phyloP scores from a whole-genome alignment of 2,797 vertebrate species.

The Phalloptychus januarius region DNA sequence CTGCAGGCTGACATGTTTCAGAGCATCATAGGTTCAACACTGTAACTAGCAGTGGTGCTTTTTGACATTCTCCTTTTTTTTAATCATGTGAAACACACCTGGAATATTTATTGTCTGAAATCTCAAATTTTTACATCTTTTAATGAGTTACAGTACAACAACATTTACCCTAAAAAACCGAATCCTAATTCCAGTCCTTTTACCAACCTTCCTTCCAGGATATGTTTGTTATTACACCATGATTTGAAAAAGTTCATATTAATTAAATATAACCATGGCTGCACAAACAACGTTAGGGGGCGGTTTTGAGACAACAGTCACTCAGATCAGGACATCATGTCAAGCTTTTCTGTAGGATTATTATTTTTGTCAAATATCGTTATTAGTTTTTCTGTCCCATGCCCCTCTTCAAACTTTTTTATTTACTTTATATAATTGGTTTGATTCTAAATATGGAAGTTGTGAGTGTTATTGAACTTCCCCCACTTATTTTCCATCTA shows the following conservation, averaged over 20 bases:
- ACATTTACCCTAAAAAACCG: too few relatives aligned
- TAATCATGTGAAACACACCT: not conserved
- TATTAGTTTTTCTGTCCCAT: constrained; percentile 7
- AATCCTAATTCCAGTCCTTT: too few relatives aligned
- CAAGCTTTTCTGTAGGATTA: constrained; percentile 11
- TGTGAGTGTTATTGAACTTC: constrained; percentile 40
- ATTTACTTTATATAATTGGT: constrained; percentile 26
- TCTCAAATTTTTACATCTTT: too few relatives aligned
- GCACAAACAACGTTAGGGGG: not conserved
- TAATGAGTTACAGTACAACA: too few relatives aligned
- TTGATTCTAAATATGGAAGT: constrained; percentile 48
- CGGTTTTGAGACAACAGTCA: not conserved
- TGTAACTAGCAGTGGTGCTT: not conserved
- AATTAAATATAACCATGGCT: not conserved
- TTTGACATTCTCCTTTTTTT: too few relatives aligned
- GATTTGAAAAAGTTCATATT: not conserved
- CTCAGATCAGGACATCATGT: not conserved
- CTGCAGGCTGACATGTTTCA: not conserved
- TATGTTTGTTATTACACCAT: not conserved
- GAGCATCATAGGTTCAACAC: not conserved
- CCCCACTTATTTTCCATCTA: not conserved
- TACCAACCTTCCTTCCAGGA: too few relatives aligned
- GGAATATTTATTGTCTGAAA: not conserved
- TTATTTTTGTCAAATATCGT: constrained; percentile 11
- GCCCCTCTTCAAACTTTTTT: constrained; percentile 27